Percentiles rank a stretch among this genome's conserved stretches.
phyloP scores from a whole-genome alignment of 1,140 invertebrate genomes.

The Monochamus saltuarius region DNA sequence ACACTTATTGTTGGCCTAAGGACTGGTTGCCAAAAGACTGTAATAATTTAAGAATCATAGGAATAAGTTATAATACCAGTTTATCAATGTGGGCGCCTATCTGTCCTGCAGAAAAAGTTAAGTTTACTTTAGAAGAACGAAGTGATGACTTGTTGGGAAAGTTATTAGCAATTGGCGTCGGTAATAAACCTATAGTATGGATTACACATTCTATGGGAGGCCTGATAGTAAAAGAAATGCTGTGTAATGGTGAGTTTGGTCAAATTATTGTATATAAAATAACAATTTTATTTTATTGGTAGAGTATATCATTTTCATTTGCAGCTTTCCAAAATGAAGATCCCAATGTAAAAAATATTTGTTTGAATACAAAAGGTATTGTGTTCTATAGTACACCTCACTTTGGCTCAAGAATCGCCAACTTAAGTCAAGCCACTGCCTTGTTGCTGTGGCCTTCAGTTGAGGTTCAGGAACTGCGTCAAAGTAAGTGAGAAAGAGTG shows the following conservation, averaged over 20 bases:
- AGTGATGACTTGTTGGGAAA: constrained; percentile 64
- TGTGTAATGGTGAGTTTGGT: constrained; percentile 60
- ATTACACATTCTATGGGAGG: constrained; percentile 86
- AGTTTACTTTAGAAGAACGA: constrained; percentile 59
- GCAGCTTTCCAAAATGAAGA: constrained; percentile 57
- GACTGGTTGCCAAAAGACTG: constrained; percentile 78
- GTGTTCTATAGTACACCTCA: constrained; percentile 83
- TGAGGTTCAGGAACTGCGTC: constrained; percentile 76
- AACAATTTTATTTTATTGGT: not conserved
- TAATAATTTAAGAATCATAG: constrained; percentile 61
- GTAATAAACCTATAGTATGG: constrained; percentile 73
- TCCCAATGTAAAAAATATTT: constrained; percentile 55
- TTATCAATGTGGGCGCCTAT: constrained; percentile 63
- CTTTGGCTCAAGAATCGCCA: constrained; percentile 69
- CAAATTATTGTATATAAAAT: not conserved
- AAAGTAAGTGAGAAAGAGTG: constrained; percentile 55
- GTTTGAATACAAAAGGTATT: constrained; percentile 69
- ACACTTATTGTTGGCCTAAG: constrained; percentile 74
- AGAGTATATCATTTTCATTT: too few species aligned
- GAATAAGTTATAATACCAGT: constrained; percentile 66
- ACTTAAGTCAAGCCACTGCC: constrained; percentile 57
- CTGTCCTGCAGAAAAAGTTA: constrained; percentile 54
- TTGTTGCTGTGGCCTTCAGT: constrained; percentile 73
- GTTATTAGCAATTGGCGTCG: constrained; percentile 68
- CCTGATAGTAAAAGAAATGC: constrained; percentile 75